These are phyloP conservation scores for Triops cancriformis DNA, from an alignment of 1,140 invertebrate species.

Conservation along the genomic window DNA sequence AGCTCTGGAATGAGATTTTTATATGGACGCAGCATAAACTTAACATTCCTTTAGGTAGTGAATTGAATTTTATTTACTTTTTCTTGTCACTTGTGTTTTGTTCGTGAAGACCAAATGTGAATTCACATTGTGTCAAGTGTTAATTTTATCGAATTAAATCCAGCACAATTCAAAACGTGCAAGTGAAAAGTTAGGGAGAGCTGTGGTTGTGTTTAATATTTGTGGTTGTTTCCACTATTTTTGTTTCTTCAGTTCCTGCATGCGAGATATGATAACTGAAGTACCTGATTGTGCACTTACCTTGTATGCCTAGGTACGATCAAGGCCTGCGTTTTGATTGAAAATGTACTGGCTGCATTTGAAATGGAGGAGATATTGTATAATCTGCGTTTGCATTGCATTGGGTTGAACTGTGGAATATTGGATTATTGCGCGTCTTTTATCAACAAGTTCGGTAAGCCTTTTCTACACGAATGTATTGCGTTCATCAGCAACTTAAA, in stretches of 20 bases:
- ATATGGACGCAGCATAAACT: slow-evolving; percentile 53
- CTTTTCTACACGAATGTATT: slow-evolving; percentile 27
- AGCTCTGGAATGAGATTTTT: slow-evolving; percentile 63
- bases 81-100: too few species aligned
- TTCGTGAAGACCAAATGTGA: too few species aligned
- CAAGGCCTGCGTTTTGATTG: slow-evolving; percentile 63
- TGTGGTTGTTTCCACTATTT: too few species aligned
- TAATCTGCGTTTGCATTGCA: slow-evolving; percentile 54
- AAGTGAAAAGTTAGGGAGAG: too few species aligned
- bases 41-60: slow-evolving; percentile 40
- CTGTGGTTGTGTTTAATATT: too few species aligned
- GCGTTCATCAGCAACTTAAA: too few species aligned
- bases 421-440: slow-evolving; percentile 68
- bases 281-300: too few species aligned
- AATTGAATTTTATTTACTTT: background rate
- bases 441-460: slow-evolving; percentile 55
- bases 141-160: too few species aligned
- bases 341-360: slow-evolving; percentile 59
- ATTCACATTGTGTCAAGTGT: too few species aligned
- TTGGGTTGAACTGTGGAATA: slow-evolving; percentile 64
- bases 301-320: slow-evolving; percentile 44
- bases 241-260: too few species aligned
- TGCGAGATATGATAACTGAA: too few species aligned
- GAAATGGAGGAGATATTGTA: slow-evolving; percentile 62
- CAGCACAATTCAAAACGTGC: too few species aligned